Evolutionary conservation across 2,888 invertebrate genomes (phyloP).

Genomic region (Odontothrips loti): DNA sequence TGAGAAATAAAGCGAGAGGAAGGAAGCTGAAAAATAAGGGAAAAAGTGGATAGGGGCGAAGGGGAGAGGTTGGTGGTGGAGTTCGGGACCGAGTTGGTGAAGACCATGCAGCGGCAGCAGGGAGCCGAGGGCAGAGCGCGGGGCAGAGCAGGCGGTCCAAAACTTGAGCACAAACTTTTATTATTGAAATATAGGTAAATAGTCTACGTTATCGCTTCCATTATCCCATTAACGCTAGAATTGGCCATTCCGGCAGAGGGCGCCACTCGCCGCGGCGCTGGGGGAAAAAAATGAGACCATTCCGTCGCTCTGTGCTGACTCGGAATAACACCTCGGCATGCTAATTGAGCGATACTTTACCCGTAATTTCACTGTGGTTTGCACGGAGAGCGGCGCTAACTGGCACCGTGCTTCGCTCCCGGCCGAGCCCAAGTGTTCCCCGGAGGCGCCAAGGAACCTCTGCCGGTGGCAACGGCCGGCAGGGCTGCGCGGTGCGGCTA

Average conservation of each 20-base stretch:
- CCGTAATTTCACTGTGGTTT: neutral
- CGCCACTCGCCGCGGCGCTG: neutral
- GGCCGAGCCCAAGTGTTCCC: neutral
- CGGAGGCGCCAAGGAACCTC: neutral
- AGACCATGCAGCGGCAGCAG: neutral
- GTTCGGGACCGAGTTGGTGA: neutral
- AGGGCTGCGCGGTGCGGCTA: neutral
- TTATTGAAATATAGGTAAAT: slow-evolving; percentile 27
- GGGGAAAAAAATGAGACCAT: slow-evolving; percentile 3
- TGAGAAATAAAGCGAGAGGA: neutral
- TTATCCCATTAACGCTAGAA: slow-evolving; percentile 17
- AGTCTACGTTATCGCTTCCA: slow-evolving; percentile 12
- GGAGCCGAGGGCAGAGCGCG: neutral
- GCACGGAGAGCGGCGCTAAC: neutral
- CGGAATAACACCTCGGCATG: slow-evolving; percentile 5
- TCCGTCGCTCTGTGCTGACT: slow-evolving; percentile 6
- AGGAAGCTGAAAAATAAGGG: neutral
- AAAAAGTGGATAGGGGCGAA: neutral
- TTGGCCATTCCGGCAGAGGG: neutral
- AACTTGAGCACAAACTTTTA: neutral
- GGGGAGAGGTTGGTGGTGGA: neutral
- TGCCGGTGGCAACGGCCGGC: neutral
- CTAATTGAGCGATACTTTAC: slow-evolving; percentile 22
- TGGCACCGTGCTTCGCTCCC: neutral
- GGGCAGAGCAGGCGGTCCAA: neutral